A percentile compares a stretch with the other conserved stretches of the same genome.
phyloP scores from a whole-genome alignment of 2,888 invertebrate genomes.

The Andricus quercusramuli region DNA sequence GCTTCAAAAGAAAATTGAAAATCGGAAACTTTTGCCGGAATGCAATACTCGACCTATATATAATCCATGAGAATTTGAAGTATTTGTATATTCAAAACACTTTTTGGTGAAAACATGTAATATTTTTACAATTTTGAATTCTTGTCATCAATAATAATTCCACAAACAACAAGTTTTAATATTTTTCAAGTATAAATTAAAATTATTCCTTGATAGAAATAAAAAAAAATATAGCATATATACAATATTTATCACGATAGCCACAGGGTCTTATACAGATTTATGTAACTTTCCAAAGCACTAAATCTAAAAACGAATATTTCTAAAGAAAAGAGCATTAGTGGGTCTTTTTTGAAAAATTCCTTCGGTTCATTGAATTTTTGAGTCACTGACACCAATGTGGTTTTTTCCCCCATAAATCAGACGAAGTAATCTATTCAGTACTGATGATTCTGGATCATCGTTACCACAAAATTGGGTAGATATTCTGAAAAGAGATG shows the following conservation, averaged over 20 bases:
- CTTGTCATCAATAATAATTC: no score
- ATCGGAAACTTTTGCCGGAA: no score
- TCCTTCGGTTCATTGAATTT: neutral
- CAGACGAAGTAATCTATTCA: neutral
- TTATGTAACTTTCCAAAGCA: neutral
- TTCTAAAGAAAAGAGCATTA: neutral
- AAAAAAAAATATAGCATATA: no score
- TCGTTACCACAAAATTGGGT: conserved; percentile 8
- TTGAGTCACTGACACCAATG: neutral
- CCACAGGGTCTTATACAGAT: neutral
- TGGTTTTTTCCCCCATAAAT: conserved; percentile 13
- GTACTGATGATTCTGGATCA: conserved; percentile 27
- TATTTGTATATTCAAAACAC: no score
- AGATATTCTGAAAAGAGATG: conserved; percentile 15
- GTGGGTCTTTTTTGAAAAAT: neutral
- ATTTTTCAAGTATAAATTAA: no score
- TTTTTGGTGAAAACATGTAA: no score
- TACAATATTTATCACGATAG: neutral
- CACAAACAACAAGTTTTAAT: no score
- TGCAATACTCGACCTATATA: no score
- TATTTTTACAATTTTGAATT: no score
- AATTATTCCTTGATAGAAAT: no score
- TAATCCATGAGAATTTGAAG: no score
- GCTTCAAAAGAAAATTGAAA: no score
- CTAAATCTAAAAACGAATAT: neutral